Evolutionary conservation across 2,797 vertebrate genomes (phyloP).

Genomic region (Pseudochromis fuscus): DNA sequence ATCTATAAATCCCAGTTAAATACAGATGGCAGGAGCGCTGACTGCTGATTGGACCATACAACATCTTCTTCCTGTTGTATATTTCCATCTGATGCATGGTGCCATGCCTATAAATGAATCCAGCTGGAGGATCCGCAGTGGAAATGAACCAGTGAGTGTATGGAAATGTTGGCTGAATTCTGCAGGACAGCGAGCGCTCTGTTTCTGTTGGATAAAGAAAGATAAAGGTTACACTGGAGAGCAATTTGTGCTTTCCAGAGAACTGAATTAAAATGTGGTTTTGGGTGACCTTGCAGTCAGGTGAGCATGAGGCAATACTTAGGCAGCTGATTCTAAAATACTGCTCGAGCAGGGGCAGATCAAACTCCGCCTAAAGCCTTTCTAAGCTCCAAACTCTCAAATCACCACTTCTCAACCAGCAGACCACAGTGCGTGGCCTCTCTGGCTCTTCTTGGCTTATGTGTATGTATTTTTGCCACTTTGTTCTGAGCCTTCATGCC

Average conservation of each 20-base stretch:
- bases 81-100: conserved; percentile 36
- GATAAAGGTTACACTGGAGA: conserved; percentile 64
- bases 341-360: conserved; percentile 52
- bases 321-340: conserved; percentile 61
- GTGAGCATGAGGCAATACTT: conserved; percentile 66
- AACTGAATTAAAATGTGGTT: conserved; percentile 59
- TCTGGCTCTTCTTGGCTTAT: conserved; percentile 66
- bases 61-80: conserved; percentile 17
- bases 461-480: conserved; percentile 78
- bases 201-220: conserved; percentile 41
- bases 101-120: conserved; percentile 29
- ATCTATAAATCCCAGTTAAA: conserved; percentile 64
- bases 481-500: conserved; percentile 79
- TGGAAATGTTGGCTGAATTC: conserved; percentile 34
- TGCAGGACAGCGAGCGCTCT: conserved; percentile 19
- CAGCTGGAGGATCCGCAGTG: conserved; percentile 21
- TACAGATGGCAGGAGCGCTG: conserved; percentile 28
- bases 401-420: conserved; percentile 68
- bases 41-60: conserved; percentile 31
- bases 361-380: conserved; percentile 69
- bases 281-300: conserved; percentile 74
- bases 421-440: conserved; percentile 72
- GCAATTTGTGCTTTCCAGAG: conserved; percentile 54
- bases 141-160: conserved; percentile 29
- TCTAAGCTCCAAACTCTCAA: conserved; percentile 74